Conservation (phyloP, 2,888 invertebrate species). For the Copidosoma aretas region DNA sequence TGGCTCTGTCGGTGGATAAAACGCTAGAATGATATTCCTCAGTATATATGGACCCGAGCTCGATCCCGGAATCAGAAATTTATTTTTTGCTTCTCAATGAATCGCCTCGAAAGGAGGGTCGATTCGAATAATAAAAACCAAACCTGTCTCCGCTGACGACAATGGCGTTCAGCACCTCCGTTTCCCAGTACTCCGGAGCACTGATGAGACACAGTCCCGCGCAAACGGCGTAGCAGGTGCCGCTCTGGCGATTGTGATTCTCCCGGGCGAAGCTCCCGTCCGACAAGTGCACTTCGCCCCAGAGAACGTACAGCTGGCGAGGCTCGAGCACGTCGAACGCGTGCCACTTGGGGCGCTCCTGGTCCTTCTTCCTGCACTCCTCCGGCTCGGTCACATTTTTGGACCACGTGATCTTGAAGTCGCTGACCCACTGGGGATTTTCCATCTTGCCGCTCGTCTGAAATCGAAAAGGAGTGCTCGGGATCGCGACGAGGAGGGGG, state of each 20-base stretch:
- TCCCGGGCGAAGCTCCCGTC: constrained; percentile 66
- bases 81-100: too few relatives aligned
- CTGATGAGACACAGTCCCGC: constrained; percentile 56
- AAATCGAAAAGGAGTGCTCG: not conserved
- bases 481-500: too few relatives aligned
- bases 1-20: too few relatives aligned
- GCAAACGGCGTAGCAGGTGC: constrained; percentile 68
- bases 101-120: not conserved
- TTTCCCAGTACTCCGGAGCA: constrained; percentile 56
- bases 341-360: constrained; percentile 64
- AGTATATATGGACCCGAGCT: too few relatives aligned
- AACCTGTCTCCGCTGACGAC: constrained; percentile 53
- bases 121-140: not conserved
- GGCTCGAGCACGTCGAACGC: constrained; percentile 75
- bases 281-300: constrained; percentile 71
- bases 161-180: constrained; percentile 52
- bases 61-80: too few relatives aligned
- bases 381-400: constrained; percentile 22
- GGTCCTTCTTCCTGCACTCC: not conserved
- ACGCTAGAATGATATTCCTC: too few relatives aligned
- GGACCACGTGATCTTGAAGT: constrained; percentile 48
- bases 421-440: constrained; percentile 49
- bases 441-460: constrained; percentile 41
- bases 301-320: constrained; percentile 72
- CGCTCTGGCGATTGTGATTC: constrained; percentile 70